Base-by-base conservation (phyloP, 2,888 invertebrate genomes). In the Cyclophora punctaria region DNA sequence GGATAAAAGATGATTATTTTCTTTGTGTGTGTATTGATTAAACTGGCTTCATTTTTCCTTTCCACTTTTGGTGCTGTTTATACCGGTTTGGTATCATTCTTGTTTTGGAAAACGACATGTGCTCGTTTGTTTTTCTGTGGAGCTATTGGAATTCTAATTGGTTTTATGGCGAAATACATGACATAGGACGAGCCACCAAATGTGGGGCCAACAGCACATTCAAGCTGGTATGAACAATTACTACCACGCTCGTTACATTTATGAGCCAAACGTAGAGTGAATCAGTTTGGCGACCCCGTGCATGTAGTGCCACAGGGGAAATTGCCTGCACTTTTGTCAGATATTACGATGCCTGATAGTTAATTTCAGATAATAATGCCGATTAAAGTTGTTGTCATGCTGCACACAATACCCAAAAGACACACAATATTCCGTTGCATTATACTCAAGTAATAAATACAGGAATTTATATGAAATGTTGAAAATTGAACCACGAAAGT, bases 291-390 rank as follows among this genome's bases (percentile, higher is more conserved):
- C 62, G 58, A 64, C 57, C 56, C 55, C 60, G 58, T 64, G 51
- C 20, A 20, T 43, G 7, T 49, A 49, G 44, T 47, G 59, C 59
- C 75, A 49, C 73, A 50, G 45, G 79, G 78, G 77, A 75, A 79
- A 78, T 77, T 75, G 67, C 66, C 64, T 55, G 58, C 53, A 60
- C 60, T 68, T 64, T 69, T 62, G 67, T 64, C 64, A 63, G 64
- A 66, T 67, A 64, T 60, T 60, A 51, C 59, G 60, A 56, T 58
- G 59, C 55, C 57, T 53, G 55, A 60, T 64, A 62, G 59, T 61
- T 59, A 63, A 66, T 65, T 64, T 58, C 55, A 52, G 58, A 58
- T 59, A 60, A 48, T 54, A 53, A 51, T 49, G 49, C 53, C 50
- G 55, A 57, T 57, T 58, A 56, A 56, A 53, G 48, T 54, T 49